Base-by-base conservation (phyloP, 2,113 vertebrate species). In the Nanorana parkeri region DNA sequence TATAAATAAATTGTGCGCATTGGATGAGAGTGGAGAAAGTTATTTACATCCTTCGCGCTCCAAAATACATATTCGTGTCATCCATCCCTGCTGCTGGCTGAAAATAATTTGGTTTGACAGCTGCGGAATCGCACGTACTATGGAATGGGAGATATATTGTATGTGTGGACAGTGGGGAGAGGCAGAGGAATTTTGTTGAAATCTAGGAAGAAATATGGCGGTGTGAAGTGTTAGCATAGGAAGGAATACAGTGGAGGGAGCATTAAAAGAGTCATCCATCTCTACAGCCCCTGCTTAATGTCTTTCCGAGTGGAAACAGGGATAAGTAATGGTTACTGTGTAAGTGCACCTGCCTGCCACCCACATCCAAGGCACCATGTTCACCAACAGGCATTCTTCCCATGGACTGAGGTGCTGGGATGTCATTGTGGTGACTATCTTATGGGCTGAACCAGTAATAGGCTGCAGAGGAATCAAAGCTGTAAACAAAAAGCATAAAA, bases 61-160 rank as follows among this genome's bases (percentile, higher is more conserved):
- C 55, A 69, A 32, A 36, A 55, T 55, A 60, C 67, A 73, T 32
- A 72, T 55, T 51, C 24, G 23, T 16, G 32, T 61, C 51, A 51
- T 15, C 79, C 60, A 65, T 64, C 64, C 36, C 17, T 23, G 54
- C 36, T 26, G 24, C 36, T 64, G 68, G 58, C 58, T 52, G 60
- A 51, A 41, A 64, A 26, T 72, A 81, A 81, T 74, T 23, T 56
- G 68, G 41, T 54, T 29, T 81, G 79, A 73, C 79, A 81, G 60
- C 60, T 72, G 23, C n/a, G 55, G 78, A 63, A 71, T 74, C 17
- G n/a, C 69, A 81, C 58, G 19, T 64, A 51, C 60, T 36, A 52
- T 69, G 47, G 68, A 47, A 60, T 36, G 16, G 77, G 77, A 54
- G 75, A 66, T 51, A 61, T 26, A 29, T 77, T 36, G 23, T 79